These are phyloP conservation scores for Drosophila demipolita DNA, from an alignment of 2,888 invertebrate genomes.

Conservation along the genomic window DNA sequence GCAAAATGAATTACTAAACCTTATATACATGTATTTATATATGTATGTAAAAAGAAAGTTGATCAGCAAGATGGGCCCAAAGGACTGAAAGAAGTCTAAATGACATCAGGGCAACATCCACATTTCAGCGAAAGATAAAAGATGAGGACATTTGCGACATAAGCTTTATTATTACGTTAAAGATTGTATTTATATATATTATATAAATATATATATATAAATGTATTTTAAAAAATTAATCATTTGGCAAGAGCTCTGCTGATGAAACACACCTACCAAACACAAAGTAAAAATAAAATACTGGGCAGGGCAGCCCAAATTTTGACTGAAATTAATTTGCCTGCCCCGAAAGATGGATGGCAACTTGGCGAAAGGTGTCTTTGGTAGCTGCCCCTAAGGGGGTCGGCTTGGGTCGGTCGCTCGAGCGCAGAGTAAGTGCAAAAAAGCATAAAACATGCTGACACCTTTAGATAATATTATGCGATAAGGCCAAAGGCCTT, in stretches of 20 bases:
- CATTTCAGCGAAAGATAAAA: conserved; percentile 42
- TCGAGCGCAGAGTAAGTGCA: conserved; percentile 48
- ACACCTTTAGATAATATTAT: conserved; percentile 58
- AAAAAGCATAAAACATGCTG: conserved; percentile 62
- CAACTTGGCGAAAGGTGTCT: conserved; percentile 59
- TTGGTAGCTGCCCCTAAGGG: conserved; percentile 28
- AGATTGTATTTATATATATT: conserved; percentile 17
- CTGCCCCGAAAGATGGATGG: conserved; percentile 64
- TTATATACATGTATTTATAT: neutral
- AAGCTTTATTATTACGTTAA: conserved; percentile 29
- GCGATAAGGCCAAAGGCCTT: conserved; percentile 34
- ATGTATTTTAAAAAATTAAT: conserved; percentile 55
- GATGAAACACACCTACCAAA: conserved; percentile 60
- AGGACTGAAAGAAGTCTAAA: conserved; percentile 38
- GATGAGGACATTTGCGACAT: conserved; percentile 41
- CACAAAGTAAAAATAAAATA: conserved; percentile 16
- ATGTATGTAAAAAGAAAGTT: conserved; percentile 57
- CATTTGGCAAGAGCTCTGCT: conserved; percentile 48
- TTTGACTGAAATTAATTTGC: conserved; percentile 77
- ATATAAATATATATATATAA: conserved; percentile 14
- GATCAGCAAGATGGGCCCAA: conserved; percentile 26
- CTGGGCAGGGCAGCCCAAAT: conserved; percentile 53
- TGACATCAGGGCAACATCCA: conserved; percentile 37
- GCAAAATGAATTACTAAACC: neutral
- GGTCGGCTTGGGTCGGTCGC: conserved; percentile 11